Conservation (phyloP, 2,797 vertebrate genomes). For the Myotis myotis region DNA sequence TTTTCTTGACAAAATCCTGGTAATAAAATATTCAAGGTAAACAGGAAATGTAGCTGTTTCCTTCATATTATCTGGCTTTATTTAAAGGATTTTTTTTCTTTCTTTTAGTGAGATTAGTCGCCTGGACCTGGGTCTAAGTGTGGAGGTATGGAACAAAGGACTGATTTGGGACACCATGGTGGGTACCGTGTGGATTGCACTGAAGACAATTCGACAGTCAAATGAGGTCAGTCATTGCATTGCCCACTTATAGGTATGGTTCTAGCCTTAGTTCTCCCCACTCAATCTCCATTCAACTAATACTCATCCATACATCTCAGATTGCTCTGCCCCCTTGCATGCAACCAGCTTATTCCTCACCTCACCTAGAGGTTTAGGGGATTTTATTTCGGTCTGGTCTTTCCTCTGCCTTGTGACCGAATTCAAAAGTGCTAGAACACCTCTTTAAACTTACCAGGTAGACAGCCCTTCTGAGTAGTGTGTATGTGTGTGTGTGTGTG, state of each 20-base stretch:
- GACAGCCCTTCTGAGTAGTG: background rate
- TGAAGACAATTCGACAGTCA: slow-evolving; percentile 93
- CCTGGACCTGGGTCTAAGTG: slow-evolving; percentile 95
- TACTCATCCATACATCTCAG: background rate
- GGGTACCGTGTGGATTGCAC: slow-evolving; percentile 95
- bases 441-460: background rate
- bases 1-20: slow-evolving; percentile 7
- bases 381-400: background rate
- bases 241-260: background rate
- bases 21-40: slow-evolving; percentile 30
- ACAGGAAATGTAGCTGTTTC: background rate
- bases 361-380: background rate
- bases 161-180: slow-evolving; percentile 99
- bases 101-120: slow-evolving; percentile 94
- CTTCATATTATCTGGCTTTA: slow-evolving; percentile 14
- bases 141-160: slow-evolving; percentile 99
- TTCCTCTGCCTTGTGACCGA: background rate
- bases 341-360: background rate
- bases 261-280: background rate
- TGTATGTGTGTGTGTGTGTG: background rate
- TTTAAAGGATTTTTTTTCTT: slow-evolving; percentile 61
- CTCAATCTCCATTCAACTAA: background rate
- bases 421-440: background rate
- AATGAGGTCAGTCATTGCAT: slow-evolving; percentile 89
- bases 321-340: background rate